These are phyloP conservation scores for Drosophila sordidula DNA, from an alignment of 2,888 invertebrate genomes.

Conservation along the genomic window DNA sequence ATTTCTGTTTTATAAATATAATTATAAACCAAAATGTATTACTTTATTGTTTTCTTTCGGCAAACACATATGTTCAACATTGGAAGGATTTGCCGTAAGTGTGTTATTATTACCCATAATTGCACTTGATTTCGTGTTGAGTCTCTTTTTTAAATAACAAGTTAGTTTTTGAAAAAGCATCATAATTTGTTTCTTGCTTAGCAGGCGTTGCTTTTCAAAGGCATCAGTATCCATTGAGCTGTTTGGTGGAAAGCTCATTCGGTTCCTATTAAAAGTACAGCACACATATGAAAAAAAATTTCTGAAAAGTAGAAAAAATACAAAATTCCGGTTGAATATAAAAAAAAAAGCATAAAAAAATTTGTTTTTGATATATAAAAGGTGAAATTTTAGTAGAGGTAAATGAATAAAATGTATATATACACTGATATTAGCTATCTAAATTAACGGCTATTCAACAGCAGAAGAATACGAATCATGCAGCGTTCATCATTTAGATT, in stretches of 20 bases:
- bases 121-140: not conserved
- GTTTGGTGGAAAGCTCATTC: conserved; percentile 24
- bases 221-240: rapidly evolving
- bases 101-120: not conserved
- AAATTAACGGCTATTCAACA: not conserved
- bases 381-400: conserved; percentile 21
- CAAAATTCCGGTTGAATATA: conserved; percentile 19
- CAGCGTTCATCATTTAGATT: conserved; percentile 36
- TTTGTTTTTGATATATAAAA: not conserved
- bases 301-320: conserved; percentile 12
- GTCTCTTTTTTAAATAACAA: not conserved
- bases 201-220: conserved; percentile 13
- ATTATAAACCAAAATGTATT: no score
- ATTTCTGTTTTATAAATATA: no score
- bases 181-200: not conserved
- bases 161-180: not conserved
- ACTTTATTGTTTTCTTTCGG: no score
- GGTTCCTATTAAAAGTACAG: conserved; percentile 19
- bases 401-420: not conserved
- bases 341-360: not conserved
- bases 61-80: no score
- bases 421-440: no score
- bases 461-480: conserved; percentile 20
- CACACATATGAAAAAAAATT: conserved; percentile 31
- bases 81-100: no score